Conservation (phyloP, 2,888 invertebrate genomes). For the Caradrina kadenii region DNA sequence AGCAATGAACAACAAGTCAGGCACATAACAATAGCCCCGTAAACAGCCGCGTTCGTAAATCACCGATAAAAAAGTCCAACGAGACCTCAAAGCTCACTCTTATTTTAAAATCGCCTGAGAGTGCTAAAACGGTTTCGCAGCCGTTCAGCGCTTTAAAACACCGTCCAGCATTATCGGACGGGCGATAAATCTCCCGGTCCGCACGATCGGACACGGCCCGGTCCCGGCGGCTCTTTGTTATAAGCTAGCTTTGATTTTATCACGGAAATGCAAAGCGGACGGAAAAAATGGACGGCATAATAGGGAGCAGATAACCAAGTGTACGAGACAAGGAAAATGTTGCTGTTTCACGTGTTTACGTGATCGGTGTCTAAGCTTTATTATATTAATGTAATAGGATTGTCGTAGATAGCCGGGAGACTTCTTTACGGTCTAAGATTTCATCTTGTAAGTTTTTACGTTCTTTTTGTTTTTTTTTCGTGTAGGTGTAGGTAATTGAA, state of each 20-base stretch:
- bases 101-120: slow-evolving; percentile 44
- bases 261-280: slow-evolving; percentile 51
- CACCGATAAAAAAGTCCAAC: slow-evolving; percentile 12
- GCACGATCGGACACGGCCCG: slow-evolving; percentile 50
- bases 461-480: too few relatives aligned
- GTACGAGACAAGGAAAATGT: slow-evolving; percentile 18
- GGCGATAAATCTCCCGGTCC: slow-evolving; percentile 50
- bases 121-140: slow-evolving; percentile 41
- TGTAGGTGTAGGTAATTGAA: not conserved
- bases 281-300: slow-evolving; percentile 34
- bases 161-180: slow-evolving; percentile 39
- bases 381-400: slow-evolving; percentile 30
- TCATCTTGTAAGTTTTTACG: slow-evolving; percentile 3
- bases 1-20: not conserved
- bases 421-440: slow-evolving; percentile 7
- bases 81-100: slow-evolving; percentile 5
- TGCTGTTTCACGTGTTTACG: slow-evolving; percentile 13
- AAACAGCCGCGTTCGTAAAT: slow-evolving; percentile 17
- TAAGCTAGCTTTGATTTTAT: slow-evolving; percentile 52
- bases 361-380: slow-evolving; percentile 32
- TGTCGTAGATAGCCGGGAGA: slow-evolving; percentile 8
- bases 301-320: slow-evolving; percentile 25
- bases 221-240: slow-evolving; percentile 36
- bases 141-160: slow-evolving; percentile 33
- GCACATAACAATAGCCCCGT: not conserved